These are phyloP conservation scores for Musca domestica DNA, from an alignment of 1,140 invertebrate genomes.

Conservation along the genomic window DNA sequence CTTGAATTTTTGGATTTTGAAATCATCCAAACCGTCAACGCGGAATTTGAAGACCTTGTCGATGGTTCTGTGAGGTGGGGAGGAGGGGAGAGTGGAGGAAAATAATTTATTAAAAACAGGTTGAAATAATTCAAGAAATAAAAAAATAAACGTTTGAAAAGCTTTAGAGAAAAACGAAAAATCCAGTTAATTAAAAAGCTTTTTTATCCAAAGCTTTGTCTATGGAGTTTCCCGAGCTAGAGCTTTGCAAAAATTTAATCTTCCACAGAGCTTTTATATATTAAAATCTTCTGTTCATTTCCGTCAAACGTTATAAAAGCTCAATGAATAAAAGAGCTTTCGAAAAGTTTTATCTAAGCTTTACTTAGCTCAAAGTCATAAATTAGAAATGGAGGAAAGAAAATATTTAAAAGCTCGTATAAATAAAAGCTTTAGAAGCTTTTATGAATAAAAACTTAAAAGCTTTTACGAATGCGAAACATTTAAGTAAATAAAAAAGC, in stretches of 20 bases:
- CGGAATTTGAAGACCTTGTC: conserved; percentile 43
- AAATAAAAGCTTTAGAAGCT: not conserved
- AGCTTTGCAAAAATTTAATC: not conserved
- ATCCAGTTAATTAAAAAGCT: not conserved
- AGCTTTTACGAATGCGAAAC: not conserved
- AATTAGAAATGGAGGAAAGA: too few species aligned
- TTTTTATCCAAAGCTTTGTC: not conserved
- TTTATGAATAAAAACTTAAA: not conserved
- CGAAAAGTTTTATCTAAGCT: not conserved
- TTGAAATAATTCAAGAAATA: not conserved
- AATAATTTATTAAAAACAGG: not conserved
- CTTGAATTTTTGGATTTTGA: conserved; percentile 43
- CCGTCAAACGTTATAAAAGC: too few species aligned
- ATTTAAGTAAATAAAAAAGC: too few species aligned
- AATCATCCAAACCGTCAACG: conserved; percentile 44
- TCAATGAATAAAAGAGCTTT: not conserved
- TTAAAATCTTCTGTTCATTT: not conserved
- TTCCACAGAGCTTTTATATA: not conserved
- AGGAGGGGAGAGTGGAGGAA: not conserved
- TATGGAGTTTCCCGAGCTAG: not conserved
- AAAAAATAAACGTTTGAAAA: not conserved
- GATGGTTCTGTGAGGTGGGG: conserved; percentile 30
- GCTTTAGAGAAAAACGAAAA: not conserved
- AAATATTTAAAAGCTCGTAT: not conserved
- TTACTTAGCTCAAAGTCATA: too few species aligned